Evolutionary conservation across 2,888 invertebrate genomes (phyloP).

Genomic region (Acleris emargana): DNA sequence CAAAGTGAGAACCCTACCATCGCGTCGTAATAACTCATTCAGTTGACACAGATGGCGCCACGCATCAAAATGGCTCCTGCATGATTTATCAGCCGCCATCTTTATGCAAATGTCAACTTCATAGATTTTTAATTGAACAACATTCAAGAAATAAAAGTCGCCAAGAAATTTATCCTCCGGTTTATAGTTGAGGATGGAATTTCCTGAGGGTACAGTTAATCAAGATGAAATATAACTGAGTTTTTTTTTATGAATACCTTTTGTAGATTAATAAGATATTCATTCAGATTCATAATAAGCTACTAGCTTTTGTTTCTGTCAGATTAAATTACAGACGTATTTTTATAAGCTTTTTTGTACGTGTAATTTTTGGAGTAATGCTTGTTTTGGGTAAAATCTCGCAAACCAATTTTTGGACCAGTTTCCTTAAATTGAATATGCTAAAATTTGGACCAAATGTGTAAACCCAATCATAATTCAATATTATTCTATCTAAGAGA

Average conservation of each 20-base stretch:
- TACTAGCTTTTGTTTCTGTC: too few relatives aligned
- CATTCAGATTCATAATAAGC: too few relatives aligned
- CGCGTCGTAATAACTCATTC: slow-evolving; percentile 4
- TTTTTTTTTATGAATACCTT: background rate
- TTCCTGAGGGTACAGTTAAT: slow-evolving; percentile 1
- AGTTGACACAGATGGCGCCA: slow-evolving; percentile 24
- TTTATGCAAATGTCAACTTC: slow-evolving; percentile 15
- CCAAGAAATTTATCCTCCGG: background rate
- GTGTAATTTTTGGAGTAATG: too few relatives aligned
- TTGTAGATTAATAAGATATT: background rate
- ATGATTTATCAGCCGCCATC: slow-evolving; percentile 11
- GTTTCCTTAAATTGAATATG: too few relatives aligned
- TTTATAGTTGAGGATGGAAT: background rate
- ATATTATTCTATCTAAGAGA: too few relatives aligned
- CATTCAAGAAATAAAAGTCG: slow-evolving; percentile 3
- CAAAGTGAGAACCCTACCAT: background rate
- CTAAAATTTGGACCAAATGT: too few relatives aligned
- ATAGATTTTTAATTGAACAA: slow-evolving; percentile 16
- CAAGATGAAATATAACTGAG: too few relatives aligned
- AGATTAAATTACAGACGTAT: too few relatives aligned
- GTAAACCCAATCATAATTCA: too few relatives aligned
- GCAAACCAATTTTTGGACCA: too few relatives aligned
- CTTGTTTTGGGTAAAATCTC: too few relatives aligned
- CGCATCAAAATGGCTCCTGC: slow-evolving; percentile 12
- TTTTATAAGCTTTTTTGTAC: too few relatives aligned